These are phyloP conservation scores for Amaurobius ferox DNA, from an alignment of 2,888 invertebrate genomes.

Conservation along the genomic window DNA sequence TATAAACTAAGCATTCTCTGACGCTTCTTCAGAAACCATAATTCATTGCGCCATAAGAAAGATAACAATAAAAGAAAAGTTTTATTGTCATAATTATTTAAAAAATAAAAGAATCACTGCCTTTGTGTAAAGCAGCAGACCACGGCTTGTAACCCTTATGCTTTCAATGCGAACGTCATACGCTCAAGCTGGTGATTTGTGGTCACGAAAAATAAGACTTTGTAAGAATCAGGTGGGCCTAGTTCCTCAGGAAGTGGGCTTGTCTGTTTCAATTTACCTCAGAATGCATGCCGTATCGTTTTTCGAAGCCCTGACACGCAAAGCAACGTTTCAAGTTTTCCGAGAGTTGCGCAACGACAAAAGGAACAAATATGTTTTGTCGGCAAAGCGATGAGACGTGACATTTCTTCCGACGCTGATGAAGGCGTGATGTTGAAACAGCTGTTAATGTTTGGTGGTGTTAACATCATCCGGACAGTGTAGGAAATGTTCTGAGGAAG, in stretches of 20 bases:
- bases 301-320: conserved; percentile 18
- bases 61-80: no score
- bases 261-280: conserved; percentile 52
- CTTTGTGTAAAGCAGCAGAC: not conserved
- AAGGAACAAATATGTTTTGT: conserved; percentile 39
- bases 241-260: conserved; percentile 64
- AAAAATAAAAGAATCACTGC: no score
- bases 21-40: no score
- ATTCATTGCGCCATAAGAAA: no score
- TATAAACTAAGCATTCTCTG: no score
- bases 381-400: conserved; percentile 44
- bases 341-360: conserved; percentile 28
- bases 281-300: conserved; percentile 27
- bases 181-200: conserved; percentile 2
- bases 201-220: conserved; percentile 54
- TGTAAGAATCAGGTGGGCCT: conserved; percentile 35
- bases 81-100: no score
- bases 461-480: no score
- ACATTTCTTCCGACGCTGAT: conserved; percentile 28
- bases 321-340: not conserved
- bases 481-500: no score
- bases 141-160: not conserved
- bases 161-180: not conserved
- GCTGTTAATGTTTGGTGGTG: not conserved
- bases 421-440: not conserved